phyloP scores from a whole-genome alignment of 2,113 vertebrate species.

The Cochlearius cochlearius region DNA sequence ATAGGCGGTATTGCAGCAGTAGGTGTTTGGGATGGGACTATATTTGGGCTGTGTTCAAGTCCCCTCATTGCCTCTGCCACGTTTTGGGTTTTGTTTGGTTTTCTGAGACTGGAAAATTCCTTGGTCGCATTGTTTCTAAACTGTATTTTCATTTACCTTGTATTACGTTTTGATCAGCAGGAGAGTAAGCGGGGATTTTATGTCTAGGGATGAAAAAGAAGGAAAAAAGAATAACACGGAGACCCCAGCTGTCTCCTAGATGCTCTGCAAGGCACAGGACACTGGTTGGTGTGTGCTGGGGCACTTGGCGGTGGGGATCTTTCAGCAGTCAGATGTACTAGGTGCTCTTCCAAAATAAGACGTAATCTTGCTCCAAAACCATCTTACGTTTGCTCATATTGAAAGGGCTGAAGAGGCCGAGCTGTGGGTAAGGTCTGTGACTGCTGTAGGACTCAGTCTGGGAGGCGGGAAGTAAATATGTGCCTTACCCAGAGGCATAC shows the following conservation, averaged over 20 bases:
- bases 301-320: background rate
- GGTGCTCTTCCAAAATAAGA: background rate
- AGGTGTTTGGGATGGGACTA: background rate
- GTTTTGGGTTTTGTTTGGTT: no score
- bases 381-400: accelerated
- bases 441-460: background rate
- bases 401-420: background rate
- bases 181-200: background rate
- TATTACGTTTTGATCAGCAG: background rate
- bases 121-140: background rate
- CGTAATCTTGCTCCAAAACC: background rate
- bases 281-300: no score
- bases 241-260: background rate
- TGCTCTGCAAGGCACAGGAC: background rate
- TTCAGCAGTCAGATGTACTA: background rate
- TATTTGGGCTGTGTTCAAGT: background rate
- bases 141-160: background rate
- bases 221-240: background rate
- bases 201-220: background rate
- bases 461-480: no score
- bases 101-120: background rate
- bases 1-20: background rate
- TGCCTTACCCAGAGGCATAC: background rate
- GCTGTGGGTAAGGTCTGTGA: background rate
- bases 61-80: background rate